Conservation (phyloP, 2,113 vertebrate genomes). For the Malurus cyaneus region DNA sequence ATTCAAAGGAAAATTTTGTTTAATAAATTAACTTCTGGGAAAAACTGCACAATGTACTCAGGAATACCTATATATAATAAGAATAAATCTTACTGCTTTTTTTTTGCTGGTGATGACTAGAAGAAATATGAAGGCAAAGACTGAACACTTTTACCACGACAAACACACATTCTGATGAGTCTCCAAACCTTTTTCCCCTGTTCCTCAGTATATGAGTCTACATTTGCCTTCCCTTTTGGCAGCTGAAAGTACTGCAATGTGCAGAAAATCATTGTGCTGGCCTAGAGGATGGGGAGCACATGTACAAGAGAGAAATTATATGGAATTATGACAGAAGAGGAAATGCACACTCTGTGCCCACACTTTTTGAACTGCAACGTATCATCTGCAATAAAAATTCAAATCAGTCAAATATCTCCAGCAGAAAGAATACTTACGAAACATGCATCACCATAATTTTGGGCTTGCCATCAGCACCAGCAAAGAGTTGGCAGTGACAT, state of each 20-base stretch:
- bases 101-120: constrained; percentile 42
- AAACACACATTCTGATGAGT: not conserved
- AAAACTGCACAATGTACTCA: not conserved
- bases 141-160: not conserved
- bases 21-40: constrained; percentile 59
- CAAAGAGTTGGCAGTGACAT: constrained; percentile 72
- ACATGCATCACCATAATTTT: constrained; percentile 66
- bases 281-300: not conserved
- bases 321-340: constrained; percentile 32
- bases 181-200: not conserved
- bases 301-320: not conserved
- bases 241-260: not conserved
- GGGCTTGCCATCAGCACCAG: constrained; percentile 67
- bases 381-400: constrained; percentile 73
- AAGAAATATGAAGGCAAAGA: constrained; percentile 28
- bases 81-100: constrained; percentile 32
- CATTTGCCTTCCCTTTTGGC: constrained; percentile 7
- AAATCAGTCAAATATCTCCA: constrained; percentile 69
- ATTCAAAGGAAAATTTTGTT: constrained; percentile 48
- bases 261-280: not conserved
- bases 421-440: constrained; percentile 63
- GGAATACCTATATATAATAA: constrained; percentile 5
- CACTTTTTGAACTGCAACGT: constrained; percentile 52
- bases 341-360: constrained; percentile 28
- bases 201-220: not conserved